Evolutionary conservation across 2,888 invertebrate genomes (phyloP).

Genomic region (Schizaphis graminum): DNA sequence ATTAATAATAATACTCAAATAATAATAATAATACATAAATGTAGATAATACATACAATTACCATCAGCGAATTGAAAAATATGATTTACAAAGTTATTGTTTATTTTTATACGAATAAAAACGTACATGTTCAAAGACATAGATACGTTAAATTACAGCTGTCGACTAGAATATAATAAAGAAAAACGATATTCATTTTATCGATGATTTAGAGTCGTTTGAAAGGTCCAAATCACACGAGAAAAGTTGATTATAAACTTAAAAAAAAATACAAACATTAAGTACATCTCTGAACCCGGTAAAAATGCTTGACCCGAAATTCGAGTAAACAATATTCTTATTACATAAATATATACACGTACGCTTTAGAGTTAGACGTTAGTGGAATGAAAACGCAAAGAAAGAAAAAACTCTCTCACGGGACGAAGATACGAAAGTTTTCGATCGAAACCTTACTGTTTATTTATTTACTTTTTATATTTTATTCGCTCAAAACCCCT

Average conservation of each 20-base stretch:
- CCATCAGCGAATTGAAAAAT: not conserved
- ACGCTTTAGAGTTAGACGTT: not conserved
- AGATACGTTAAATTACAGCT: not conserved
- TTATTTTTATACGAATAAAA: no score
- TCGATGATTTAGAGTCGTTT: not conserved
- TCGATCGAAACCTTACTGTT: not conserved
- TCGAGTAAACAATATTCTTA: not conserved
- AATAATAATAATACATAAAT: no score
- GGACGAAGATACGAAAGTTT: not conserved
- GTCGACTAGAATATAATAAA: not conserved
- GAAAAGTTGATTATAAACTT: not conserved
- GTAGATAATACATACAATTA: no score
- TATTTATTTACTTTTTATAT: slow-evolving; percentile 2
- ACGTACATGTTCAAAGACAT: not conserved
- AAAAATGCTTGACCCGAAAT: not conserved
- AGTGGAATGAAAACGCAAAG: not conserved
- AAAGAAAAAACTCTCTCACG: not conserved
- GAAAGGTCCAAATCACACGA: not conserved
- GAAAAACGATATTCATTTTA: not conserved
- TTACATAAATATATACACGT: not conserved
- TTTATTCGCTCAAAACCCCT: not conserved
- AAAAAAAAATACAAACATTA: not conserved
- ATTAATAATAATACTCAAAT: no score
- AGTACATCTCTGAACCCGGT: not conserved
- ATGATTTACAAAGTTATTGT: not conserved